A percentile compares a stretch with the other conserved stretches of the same genome.
These are phyloP conservation scores for Himalopsyche tibetana DNA, from an alignment of 2,888 invertebrate species.

Conservation along the genomic window DNA sequence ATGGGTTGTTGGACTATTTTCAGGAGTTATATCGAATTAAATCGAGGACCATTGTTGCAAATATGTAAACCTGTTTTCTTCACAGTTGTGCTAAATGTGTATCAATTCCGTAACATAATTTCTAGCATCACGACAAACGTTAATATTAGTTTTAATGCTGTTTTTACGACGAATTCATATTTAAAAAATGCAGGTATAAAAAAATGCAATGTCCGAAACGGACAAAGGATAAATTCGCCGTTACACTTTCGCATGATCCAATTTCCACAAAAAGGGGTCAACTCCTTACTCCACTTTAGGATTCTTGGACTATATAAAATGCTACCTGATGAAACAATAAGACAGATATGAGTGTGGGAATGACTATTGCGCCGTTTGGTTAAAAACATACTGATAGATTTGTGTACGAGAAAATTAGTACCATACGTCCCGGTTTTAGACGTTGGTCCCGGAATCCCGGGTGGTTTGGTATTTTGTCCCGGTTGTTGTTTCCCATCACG, in stretches of 20 bases:
- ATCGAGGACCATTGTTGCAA: no score
- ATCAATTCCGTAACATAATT: neutral
- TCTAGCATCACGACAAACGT: neutral
- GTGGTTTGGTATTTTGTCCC: no score
- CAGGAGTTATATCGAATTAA: no score
- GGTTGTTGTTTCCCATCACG: no score
- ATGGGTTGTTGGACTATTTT: no score
- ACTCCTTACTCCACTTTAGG: neutral
- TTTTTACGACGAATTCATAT: neutral
- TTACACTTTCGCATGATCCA: constrained; percentile 21
- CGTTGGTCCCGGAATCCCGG: no score
- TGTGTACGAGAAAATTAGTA: neutral
- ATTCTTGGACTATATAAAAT: neutral
- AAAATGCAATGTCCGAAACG: neutral
- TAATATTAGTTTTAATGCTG: neutral
- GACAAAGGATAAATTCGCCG: constrained; percentile 4
- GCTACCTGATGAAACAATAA: constrained; percentile 12
- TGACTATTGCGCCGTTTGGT: neutral
- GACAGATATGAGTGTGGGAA: neutral
- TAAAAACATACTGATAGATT: neutral
- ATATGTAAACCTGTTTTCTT: neutral
- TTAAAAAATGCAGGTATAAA: neutral
- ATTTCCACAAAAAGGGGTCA: neutral
- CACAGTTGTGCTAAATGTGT: neutral
- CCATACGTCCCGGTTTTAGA: no score